A percentile compares a stretch with the other conserved stretches of the same genome.
These are phyloP conservation scores for Nymphalis polychloros DNA, from an alignment of 2,888 invertebrate species.

Conservation along the genomic window DNA sequence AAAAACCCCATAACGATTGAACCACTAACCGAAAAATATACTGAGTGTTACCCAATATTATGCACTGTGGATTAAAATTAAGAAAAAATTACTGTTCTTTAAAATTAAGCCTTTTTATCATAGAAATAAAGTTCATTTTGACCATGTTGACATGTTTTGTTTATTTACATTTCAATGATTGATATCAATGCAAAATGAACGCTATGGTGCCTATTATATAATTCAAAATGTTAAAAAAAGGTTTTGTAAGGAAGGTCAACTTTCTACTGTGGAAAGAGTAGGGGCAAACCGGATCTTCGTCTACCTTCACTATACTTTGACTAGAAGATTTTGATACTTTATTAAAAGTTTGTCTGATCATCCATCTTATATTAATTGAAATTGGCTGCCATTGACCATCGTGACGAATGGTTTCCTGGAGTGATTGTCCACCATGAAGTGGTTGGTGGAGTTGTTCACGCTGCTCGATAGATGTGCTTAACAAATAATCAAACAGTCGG, in stretches of 20 bases:
- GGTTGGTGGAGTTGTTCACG: no score
- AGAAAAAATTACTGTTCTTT: slow-evolving; percentile 27
- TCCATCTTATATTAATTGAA: no score
- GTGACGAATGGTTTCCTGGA: no score
- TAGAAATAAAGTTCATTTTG: not conserved
- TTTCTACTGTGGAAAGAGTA: slow-evolving; percentile 47
- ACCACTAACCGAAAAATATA: slow-evolving; percentile 70
- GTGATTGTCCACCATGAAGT: no score
- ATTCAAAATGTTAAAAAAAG: not conserved
- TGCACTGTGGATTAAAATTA: slow-evolving; percentile 46
- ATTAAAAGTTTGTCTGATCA: no score
- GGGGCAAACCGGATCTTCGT: slow-evolving; percentile 48
- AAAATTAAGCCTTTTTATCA: slow-evolving; percentile 22
- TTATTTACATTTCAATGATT: not conserved
- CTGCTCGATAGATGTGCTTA: no score
- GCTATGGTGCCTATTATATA: not conserved
- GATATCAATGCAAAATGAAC: slow-evolving; percentile 13
- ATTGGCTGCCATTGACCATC: no score
- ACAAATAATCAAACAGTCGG: not conserved
- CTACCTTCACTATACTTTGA: slow-evolving; percentile 41
- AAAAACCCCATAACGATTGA: slow-evolving; percentile 41
- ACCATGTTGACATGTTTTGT: not conserved
- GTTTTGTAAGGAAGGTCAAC: slow-evolving; percentile 42
- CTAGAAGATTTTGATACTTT: slow-evolving; percentile 39
- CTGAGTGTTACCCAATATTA: slow-evolving; percentile 56